A percentile compares a stretch with the other conserved stretches of the same genome.
phyloP scores from a whole-genome alignment of 2,888 invertebrate species.

The Tridacna gigas region DNA sequence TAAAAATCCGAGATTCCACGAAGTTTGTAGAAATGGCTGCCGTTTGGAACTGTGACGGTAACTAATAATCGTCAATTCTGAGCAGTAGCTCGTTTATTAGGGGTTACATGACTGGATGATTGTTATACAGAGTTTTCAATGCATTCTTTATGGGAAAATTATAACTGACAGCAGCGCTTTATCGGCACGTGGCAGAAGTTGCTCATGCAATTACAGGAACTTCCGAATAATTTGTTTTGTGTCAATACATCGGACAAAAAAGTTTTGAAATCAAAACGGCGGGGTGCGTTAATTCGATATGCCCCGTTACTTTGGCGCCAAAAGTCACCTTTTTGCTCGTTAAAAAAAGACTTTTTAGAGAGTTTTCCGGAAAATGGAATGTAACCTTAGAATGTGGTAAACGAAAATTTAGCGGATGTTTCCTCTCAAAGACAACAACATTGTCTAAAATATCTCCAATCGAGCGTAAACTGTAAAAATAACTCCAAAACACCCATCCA shows the following conservation, averaged over 20 bases:
- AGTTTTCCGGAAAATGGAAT: too few species aligned
- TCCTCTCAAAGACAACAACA: too few species aligned
- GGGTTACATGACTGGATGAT: background rate
- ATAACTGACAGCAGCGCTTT: conserved; percentile 1
- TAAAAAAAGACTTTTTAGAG: too few species aligned
- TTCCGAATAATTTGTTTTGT: conserved; percentile 19
- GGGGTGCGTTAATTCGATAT: too few species aligned
- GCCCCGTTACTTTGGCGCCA: too few species aligned
- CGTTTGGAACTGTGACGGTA: conserved; percentile 7
- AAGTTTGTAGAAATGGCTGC: conserved; percentile 7
- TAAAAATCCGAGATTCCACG: conserved; percentile 11
- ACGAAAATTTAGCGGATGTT: too few species aligned
- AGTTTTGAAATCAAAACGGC: too few species aligned
- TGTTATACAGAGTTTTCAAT: background rate
- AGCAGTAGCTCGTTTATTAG: conserved; percentile 21
- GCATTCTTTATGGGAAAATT: background rate
- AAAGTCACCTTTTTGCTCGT: too few species aligned
- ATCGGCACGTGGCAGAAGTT: background rate
- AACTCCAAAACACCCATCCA: too few species aligned
- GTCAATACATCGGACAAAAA: background rate
- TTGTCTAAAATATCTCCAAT: too few species aligned
- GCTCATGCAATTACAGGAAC: background rate
- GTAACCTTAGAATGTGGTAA: too few species aligned
- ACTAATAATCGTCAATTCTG: conserved; percentile 19
- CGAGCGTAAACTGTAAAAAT: too few species aligned